These are phyloP conservation scores for Mallotus villosus DNA, from an alignment of 2,797 vertebrate genomes.

Conservation along the genomic window DNA sequence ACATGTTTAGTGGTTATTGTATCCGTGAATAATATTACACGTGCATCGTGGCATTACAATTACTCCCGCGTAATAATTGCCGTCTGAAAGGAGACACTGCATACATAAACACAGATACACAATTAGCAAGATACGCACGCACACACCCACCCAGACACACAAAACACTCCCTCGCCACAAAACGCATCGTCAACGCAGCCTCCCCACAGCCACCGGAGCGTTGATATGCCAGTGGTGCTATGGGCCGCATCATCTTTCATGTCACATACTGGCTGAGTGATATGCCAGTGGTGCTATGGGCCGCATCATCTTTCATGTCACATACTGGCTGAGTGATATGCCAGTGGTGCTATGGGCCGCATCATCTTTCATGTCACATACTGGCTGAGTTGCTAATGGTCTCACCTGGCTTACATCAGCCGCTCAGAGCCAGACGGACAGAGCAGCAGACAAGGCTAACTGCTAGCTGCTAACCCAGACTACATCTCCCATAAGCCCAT, in stretches of 20 bases:
- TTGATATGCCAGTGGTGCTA: neutral
- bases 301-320: constrained; percentile 12
- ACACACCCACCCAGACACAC: neutral
- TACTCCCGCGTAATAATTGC: constrained; percentile 21
- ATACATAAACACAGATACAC: constrained; percentile 15
- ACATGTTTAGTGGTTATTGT: too few species aligned
- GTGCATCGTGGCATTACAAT: constrained; percentile 22
- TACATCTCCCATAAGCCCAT: neutral
- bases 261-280: constrained; percentile 7
- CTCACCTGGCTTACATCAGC: constrained; percentile 18
- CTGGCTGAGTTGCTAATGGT: constrained; percentile 16
- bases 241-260: constrained; percentile 16
- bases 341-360: constrained; percentile 1
- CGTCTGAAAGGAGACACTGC: constrained; percentile 25
- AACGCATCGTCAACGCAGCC: neutral
- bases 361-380: constrained; percentile 14
- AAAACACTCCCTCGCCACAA: neutral
- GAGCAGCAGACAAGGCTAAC: neutral
- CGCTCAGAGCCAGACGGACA: constrained; percentile 1
- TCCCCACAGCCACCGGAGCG: neutral
- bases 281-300: constrained; percentile 9
- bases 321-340: constrained; percentile 6
- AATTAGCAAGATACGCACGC: neutral
- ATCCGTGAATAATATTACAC: too few species aligned
- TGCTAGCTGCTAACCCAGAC: neutral